A percentile compares a stretch with the other conserved stretches of the same genome.
These are phyloP conservation scores for Chrysolina oricalcia DNA, from an alignment of 2,888 invertebrate genomes.

Conservation along the genomic window DNA sequence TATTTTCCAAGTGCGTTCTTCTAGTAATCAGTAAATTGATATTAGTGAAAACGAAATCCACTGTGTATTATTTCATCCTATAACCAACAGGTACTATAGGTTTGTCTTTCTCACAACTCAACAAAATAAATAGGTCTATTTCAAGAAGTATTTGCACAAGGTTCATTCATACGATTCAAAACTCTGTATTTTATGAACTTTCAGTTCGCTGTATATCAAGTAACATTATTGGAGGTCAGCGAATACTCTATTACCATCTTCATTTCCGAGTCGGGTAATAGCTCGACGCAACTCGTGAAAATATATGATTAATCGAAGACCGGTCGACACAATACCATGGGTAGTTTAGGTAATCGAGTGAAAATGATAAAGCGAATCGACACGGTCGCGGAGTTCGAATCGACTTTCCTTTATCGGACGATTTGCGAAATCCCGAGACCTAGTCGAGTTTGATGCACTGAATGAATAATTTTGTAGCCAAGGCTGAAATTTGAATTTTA, in stretches of 20 bases:
- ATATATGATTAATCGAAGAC: constrained; percentile 14
- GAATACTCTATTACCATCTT: neutral
- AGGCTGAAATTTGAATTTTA: constrained; percentile 37
- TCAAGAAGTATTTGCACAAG: too few relatives aligned
- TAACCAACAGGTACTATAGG: too few relatives aligned
- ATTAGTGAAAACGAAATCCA: too few relatives aligned
- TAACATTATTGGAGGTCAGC: too few relatives aligned
- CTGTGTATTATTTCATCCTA: too few relatives aligned
- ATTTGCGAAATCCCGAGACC: constrained; percentile 49
- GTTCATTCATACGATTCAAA: too few relatives aligned
- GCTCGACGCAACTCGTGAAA: constrained; percentile 5
- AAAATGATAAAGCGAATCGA: constrained; percentile 6
- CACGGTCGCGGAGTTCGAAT: constrained; percentile 26
- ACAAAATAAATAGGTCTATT: too few relatives aligned
- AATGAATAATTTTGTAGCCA: constrained; percentile 39
- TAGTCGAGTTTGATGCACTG: constrained; percentile 38
- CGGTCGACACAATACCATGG: constrained; percentile 7
- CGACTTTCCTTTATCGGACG: constrained; percentile 52
- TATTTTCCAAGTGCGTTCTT: too few relatives aligned
- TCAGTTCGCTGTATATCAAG: too few relatives aligned
- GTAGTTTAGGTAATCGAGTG: constrained; percentile 13
- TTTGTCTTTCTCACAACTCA: too few relatives aligned
- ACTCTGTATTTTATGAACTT: too few relatives aligned
- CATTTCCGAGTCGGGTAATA: neutral
- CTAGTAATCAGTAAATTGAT: too few relatives aligned